These are phyloP conservation scores for Epizoanthus illoricatus DNA, from an alignment of 92 coral and sea anemone genomes.

Conservation along the genomic window DNA sequence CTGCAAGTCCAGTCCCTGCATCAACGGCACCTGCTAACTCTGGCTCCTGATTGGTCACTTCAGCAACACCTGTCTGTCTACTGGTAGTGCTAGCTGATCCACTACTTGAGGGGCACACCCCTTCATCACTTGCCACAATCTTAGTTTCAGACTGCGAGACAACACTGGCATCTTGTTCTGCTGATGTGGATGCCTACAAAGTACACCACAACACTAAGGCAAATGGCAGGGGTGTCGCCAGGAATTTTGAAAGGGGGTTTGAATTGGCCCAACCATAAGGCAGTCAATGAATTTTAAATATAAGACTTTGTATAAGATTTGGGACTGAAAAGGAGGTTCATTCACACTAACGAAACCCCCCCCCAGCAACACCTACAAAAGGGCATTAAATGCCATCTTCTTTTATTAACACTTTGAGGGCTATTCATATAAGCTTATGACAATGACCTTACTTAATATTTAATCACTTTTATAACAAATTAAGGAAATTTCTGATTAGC, in stretches of 20 bases:
- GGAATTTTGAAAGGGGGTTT: background rate
- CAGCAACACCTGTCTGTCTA: conserved; percentile 37
- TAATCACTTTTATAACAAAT: too few species aligned
- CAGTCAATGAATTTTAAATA: too few species aligned
- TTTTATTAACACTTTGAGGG: too few species aligned
- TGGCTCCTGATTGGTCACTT: conserved; percentile 37
- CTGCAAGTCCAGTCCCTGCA: conserved; percentile 39
- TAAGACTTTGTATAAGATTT: too few species aligned
- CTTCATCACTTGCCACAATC: background rate
- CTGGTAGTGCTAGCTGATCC: background rate
- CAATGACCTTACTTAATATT: too few species aligned
- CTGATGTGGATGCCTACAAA: background rate
- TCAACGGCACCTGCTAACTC: conserved; percentile 41
- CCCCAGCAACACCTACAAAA: too few species aligned
- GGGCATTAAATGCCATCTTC: too few species aligned
- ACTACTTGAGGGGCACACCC: background rate
- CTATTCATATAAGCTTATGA: too few species aligned
- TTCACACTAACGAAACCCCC: too few species aligned
- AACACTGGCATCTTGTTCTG: conserved; percentile 6
- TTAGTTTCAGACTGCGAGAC: background rate
- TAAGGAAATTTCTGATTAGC: too few species aligned
- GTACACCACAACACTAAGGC: background rate
- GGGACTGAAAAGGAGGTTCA: too few species aligned
- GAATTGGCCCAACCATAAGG: background rate
- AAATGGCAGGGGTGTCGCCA: background rate